Percentiles rank a stretch among this genome's conserved stretches.
These are phyloP conservation scores for Cryptops parisi DNA, from an alignment of 2,888 invertebrate species.

Conservation along the genomic window DNA sequence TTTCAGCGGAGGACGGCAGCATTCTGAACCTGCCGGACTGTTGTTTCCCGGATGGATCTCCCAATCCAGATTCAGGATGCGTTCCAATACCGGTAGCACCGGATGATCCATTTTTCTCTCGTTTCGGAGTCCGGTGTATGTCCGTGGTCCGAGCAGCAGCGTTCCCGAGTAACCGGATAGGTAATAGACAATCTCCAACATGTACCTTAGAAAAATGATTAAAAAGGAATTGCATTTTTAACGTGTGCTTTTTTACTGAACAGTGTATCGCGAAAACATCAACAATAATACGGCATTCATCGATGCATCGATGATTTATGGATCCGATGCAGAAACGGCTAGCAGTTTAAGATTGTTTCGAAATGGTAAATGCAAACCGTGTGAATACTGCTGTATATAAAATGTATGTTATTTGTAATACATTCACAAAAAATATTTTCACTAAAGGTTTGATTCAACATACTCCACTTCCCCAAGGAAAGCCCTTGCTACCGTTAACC, in stretches of 20 bases:
- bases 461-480: constrained; percentile 3
- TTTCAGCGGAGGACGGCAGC: constrained; percentile 3
- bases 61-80: constrained; percentile 8
- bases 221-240: too few species aligned
- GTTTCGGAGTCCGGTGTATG: constrained; percentile 6
- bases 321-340: not conserved
- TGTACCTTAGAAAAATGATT: too few species aligned
- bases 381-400: too few species aligned
- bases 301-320: constrained; percentile 10
- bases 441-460: constrained; percentile 3
- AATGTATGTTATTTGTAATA: too few species aligned
- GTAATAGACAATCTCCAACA: too few species aligned
- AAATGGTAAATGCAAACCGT: too few species aligned
- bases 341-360: not conserved
- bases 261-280: constrained; percentile 10
- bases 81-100: not conserved
- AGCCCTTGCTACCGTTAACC: constrained; percentile 9
- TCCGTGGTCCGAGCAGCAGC: constrained; percentile 3
- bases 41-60: constrained; percentile 7
- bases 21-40: not conserved
- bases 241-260: too few species aligned
- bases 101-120: constrained; percentile 8
- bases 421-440: too few species aligned
- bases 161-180: constrained; percentile 6
- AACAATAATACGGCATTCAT: constrained; percentile 12